A percentile compares a stretch with the other conserved stretches of the same genome.
phyloP scores from a whole-genome alignment of 2,797 vertebrate genomes.

The Botia almorhae region DNA sequence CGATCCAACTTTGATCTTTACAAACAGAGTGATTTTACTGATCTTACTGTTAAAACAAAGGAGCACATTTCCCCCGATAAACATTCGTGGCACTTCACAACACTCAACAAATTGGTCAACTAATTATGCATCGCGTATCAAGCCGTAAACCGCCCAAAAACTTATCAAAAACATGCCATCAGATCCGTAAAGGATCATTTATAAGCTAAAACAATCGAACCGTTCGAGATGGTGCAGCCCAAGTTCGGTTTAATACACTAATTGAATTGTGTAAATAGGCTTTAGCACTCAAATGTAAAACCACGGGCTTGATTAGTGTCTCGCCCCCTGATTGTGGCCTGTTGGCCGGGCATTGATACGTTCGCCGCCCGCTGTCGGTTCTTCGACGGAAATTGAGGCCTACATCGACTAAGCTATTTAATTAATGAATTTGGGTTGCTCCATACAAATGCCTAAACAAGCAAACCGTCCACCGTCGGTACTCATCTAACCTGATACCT shows the following conservation, averaged over 20 bases:
- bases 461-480: slow-evolving; percentile 70
- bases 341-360: slow-evolving; percentile 72
- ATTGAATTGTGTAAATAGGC: slow-evolving; percentile 58
- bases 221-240: slow-evolving; percentile 60
- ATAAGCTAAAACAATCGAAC: slow-evolving; percentile 55
- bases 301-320: slow-evolving; percentile 80
- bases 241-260: slow-evolving; percentile 52
- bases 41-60: slow-evolving; percentile 54
- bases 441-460: slow-evolving; percentile 77
- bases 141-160: slow-evolving; percentile 62
- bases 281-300: slow-evolving; percentile 57
- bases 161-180: slow-evolving; percentile 47
- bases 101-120: slow-evolving; percentile 80
- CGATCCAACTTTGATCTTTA: slow-evolving; percentile 23
- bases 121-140: slow-evolving; percentile 73
- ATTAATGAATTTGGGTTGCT: slow-evolving; percentile 83
- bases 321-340: slow-evolving; percentile 73
- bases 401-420: slow-evolving; percentile 80
- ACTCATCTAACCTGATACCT: slow-evolving; percentile 65
- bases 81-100: slow-evolving; percentile 63
- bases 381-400: slow-evolving; percentile 80
- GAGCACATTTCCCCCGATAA: slow-evolving; percentile 26
- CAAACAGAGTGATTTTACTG: slow-evolving; percentile 1
- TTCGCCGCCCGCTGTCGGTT: slow-evolving; percentile 75
- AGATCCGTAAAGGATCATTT: background rate